Conservation (phyloP, 2,797 vertebrate genomes). For the Lepidocolaptes lacrymiger region DNA sequence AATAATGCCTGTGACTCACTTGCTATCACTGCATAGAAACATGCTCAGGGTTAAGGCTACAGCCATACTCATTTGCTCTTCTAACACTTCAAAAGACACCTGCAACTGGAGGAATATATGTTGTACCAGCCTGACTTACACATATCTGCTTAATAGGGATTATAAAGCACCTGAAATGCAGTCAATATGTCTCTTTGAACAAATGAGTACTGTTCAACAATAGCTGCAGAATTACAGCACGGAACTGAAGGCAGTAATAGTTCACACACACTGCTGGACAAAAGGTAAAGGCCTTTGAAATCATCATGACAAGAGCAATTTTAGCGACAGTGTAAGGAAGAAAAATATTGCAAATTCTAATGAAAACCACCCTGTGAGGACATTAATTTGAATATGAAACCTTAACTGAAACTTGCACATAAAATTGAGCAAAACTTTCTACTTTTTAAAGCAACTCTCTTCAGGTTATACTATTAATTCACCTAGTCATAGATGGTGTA, state of each 20-base stretch:
- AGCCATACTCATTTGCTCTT: not conserved
- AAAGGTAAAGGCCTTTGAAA: not conserved
- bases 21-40: not conserved
- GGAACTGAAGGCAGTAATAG: not conserved
- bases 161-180: not conserved
- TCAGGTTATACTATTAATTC: not conserved
- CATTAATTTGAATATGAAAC: not conserved
- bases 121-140: not conserved
- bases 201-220: not conserved
- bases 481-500: not conserved
- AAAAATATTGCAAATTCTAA: not conserved
- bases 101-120: not conserved
- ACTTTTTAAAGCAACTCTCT: not conserved
- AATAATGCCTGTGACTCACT: not conserved
- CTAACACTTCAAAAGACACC: not conserved
- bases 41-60: not conserved
- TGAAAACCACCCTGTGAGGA: not conserved
- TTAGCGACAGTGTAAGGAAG: not conserved
- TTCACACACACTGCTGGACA: rapidly evolving
- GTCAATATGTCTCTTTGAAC: not conserved
- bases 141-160: not conserved
- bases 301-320: not conserved
- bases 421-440: not conserved
- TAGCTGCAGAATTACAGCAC: not conserved
- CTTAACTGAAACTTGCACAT: not conserved